Evolutionary conservation across 2,888 invertebrate genomes (phyloP), one percentile per base, ranked within the genome.

Genomic region (Conchocele bisecta): DNA sequence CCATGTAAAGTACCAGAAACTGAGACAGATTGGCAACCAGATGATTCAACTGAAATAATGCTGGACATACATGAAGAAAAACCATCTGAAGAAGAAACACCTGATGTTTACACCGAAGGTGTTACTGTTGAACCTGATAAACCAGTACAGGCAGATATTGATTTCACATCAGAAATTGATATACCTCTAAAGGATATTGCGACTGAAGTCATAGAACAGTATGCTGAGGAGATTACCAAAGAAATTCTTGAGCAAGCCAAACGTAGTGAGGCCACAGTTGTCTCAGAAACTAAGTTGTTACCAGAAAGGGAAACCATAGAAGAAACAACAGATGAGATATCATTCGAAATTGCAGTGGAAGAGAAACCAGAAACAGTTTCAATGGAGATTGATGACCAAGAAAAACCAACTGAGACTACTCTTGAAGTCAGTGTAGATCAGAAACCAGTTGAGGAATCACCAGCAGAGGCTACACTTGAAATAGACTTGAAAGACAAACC

Each of bases 131-230:
- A n/a, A n/a, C n/a, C n/a, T n/a, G n/a, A n/a, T n/a, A n/a, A n/a
- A n/a, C n/a, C n/a, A n/a, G n/a, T n/a, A n/a, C n/a, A n/a, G n/a
- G n/a, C n/a, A n/a, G n/a, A n/a, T n/a, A n/a, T n/a, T n/a, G n/a
- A n/a, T n/a, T n/a, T n/a, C n/a, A n/a, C n/a, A n/a, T n/a, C n/a
- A 41, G 48, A 48, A 26, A 48, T 20, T 5, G 44, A 17, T 11
- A 3, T n/a, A 28, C 13, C n/a, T 15, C 4, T 44, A 20, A 35
- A 53, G n/a, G 63, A 75, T 11, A 48, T 68, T 6, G 35, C 31
- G 17, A 53, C 71, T 37, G 65, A 79, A 58, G 53, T 67, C 5
- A 63, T 69, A 63, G 71, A 70, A 44, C 69, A 65, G 64, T 60
- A 57, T 65, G 69, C 46, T 51, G 63, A 72, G 48, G 57, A 56